A percentile compares a stretch with the other conserved stretches of the same genome.
phyloP scores from a whole-genome alignment of 2,113 vertebrate genomes.

The Rhabdomys dilectus region DNA sequence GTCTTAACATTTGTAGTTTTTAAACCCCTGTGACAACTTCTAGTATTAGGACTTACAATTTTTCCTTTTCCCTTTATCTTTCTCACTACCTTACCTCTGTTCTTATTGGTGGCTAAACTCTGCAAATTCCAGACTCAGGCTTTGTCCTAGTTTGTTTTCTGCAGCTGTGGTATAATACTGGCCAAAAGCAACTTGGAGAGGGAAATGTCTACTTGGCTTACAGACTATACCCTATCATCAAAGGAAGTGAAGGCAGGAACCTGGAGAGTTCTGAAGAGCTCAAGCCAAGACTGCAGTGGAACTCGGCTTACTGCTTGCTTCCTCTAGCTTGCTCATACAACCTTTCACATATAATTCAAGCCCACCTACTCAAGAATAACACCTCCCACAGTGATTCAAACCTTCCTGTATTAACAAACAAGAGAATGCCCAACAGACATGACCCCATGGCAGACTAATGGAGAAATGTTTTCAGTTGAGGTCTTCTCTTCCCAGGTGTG shows the following conservation, averaged over 20 bases:
- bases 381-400: too few species aligned
- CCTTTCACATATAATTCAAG: not conserved
- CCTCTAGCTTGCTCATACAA: not conserved
- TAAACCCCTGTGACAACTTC: not conserved
- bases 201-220: not conserved
- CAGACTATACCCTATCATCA: not conserved
- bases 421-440: not conserved
- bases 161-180: not conserved
- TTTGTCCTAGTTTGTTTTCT: not conserved
- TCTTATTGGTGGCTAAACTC: not conserved
- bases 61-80: not conserved
- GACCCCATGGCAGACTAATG: not conserved
- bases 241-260: not conserved
- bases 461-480: not conserved
- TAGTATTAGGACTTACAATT: not conserved
- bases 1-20: not conserved
- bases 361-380: not conserved
- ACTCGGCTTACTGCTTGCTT: not conserved
- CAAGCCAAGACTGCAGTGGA: not conserved
- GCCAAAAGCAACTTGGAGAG: not conserved
- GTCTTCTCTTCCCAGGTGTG: too few species aligned
- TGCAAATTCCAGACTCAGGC: not conserved
- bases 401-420: not conserved
- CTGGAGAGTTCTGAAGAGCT: not conserved
- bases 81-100: not conserved